Base-by-base conservation (phyloP, 2,113 vertebrate species). In the Eulacestoma nigropectus region DNA sequence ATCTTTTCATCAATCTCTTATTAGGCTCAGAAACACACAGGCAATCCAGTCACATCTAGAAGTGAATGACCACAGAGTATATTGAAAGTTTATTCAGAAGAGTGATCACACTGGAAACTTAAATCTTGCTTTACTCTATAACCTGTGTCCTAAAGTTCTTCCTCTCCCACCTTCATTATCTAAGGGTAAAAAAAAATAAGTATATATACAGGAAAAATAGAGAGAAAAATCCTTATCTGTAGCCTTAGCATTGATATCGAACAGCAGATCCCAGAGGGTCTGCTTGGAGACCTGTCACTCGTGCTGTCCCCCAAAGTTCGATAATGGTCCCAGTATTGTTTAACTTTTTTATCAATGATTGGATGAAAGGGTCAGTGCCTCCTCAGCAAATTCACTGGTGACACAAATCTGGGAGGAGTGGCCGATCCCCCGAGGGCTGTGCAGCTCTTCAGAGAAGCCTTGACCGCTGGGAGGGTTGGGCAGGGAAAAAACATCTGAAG, bases 401-500 rank as follows among this genome's bases (percentile, higher is more conserved):
- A n/a, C 47, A 79, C n/a, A 55, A 46, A 35, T 9, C 13, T 25
- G 16, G 39, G n/a, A 30, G 13, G 20, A 63, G 25, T 16, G 13
- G 30, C 25, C 0, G 2, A 47, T 14, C 13, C 30, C n/a, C 30
- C 10, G 13, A 17, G n/a, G 13, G 56, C 49, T 41, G 12, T 20
- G 64, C 37, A 62, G 84, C 29, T 33, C 39, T 78, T 23, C 4
- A 46, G 33, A 62, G 25, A 8, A 35, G 6, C 46, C 55, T 60
- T 1, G 0, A 4, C 17, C 37, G 26, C 9, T 8, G 2, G 1
- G 37, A 18, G 27, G 19, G 7, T 4, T 12, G 8, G 37, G 32
- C 35, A 59, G 21, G 17, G 26, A 22, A 26, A n/a, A 57, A 57
- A 3, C 9, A 49, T 3, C 83, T 22, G 26, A 6, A 59, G 2